Evolutionary conservation across 2,113 vertebrate species (phyloP).

Genomic region (Isichthys henryi): DNA sequence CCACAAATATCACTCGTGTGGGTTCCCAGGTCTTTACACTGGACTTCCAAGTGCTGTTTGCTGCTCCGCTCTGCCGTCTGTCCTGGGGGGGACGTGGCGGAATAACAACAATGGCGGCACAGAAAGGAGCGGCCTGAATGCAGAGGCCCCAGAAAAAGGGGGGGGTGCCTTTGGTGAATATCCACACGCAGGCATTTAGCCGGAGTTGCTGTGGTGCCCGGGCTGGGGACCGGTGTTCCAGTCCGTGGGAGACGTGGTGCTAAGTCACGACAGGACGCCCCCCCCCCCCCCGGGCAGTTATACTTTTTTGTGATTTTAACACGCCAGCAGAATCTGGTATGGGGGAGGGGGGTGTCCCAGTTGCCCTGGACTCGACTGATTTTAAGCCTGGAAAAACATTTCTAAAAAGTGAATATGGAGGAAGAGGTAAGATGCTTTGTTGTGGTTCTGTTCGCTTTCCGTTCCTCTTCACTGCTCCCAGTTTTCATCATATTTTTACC

Average conservation of each 20-base stretch:
- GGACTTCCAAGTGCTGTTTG: conserved; percentile 55
- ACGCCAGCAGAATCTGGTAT: background rate
- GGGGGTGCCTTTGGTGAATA: conserved; percentile 67
- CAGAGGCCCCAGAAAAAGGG: conserved; percentile 72
- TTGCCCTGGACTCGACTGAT: background rate
- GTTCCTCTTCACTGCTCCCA: background rate
- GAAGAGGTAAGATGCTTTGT: conserved; percentile 25
- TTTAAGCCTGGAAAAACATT: background rate
- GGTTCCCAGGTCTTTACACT: conserved; percentile 64
- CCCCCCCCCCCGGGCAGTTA: conserved; percentile 51
- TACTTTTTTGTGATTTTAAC: conserved; percentile 40
- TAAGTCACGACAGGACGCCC: conserved; percentile 53
- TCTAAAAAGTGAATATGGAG: conserved; percentile 40
- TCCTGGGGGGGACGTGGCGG: conserved; percentile 56
- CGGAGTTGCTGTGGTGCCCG: conserved; percentile 52
- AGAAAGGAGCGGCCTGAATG: conserved; percentile 67
- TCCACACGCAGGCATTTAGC: conserved; percentile 69
- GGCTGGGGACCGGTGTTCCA: conserved; percentile 44
- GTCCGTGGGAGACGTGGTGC: conserved; percentile 47
- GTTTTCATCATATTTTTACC: background rate
- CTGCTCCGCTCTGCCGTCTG: conserved; percentile 51
- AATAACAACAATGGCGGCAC: conserved; percentile 63
- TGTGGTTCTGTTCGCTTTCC: background rate
- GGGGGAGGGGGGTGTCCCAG: background rate
- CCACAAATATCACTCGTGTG: conserved; percentile 73